Conservation (phyloP, 2,888 invertebrate genomes). For the Patella depressa region DNA sequence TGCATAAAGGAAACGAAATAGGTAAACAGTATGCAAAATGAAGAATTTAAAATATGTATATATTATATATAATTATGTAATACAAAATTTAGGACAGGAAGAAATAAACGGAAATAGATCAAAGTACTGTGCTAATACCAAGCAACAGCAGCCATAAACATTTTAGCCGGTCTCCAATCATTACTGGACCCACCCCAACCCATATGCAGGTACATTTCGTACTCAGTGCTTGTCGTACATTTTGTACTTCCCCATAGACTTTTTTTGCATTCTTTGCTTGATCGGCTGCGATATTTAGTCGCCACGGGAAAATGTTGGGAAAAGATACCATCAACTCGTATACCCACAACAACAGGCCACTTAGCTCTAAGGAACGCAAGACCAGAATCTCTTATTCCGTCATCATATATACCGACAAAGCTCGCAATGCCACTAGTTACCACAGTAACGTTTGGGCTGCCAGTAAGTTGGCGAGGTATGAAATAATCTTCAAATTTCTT, state of each 20-base stretch:
- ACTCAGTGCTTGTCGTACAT: constrained; percentile 18
- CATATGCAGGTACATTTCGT: constrained; percentile 30
- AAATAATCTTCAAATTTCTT: constrained; percentile 25
- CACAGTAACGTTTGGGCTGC: constrained; percentile 9
- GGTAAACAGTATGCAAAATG: no score
- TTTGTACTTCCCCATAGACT: constrained; percentile 13
- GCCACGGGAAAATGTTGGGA: constrained; percentile 34
- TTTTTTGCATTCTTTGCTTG: constrained; percentile 14
- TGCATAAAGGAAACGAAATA: no score
- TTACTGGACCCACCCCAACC: constrained; percentile 29
- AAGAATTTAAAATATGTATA: no score
- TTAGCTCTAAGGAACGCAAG: constrained; percentile 20
- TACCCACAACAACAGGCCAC: constrained; percentile 32
- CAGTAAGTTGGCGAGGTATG: constrained; percentile 17
- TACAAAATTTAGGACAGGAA: no score
- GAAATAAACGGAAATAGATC: no score
- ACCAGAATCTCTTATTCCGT: constrained; percentile 14
- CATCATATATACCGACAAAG: constrained; percentile 24
- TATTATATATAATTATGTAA: no score
- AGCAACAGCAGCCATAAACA: constrained; percentile 30
- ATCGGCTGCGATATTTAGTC: constrained; percentile 26
- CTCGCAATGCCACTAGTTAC: not conserved
- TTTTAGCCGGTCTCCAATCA: constrained; percentile 26
- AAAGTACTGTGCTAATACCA: constrained; percentile 3
- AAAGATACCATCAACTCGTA: constrained; percentile 25